Conservation (phyloP, 2,113 vertebrate genomes). For the Ailuropoda melanoleuca region DNA sequence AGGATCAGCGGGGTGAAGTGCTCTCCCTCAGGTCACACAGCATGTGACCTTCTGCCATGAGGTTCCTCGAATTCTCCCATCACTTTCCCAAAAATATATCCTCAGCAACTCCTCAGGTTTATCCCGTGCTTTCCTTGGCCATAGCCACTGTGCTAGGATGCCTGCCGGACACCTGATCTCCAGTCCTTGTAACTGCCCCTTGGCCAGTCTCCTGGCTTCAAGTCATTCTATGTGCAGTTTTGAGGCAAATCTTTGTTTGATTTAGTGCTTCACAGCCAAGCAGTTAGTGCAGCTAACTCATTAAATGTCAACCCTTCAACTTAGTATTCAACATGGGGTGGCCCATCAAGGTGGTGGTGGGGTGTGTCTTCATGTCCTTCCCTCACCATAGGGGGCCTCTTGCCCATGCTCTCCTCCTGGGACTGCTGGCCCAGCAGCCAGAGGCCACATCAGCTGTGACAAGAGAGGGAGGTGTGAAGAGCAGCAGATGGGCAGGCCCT, state of each 20-base stretch:
- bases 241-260: background rate
- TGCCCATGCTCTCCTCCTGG: background rate
- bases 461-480: background rate
- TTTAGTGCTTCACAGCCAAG: background rate
- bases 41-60: background rate
- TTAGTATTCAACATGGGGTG: background rate
- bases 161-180: background rate
- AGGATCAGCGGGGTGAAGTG: background rate
- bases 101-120: background rate
- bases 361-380: accelerated
- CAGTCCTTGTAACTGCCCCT: background rate
- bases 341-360: background rate
- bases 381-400: accelerated
- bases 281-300: accelerated
- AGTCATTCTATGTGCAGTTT: background rate
- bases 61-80: background rate
- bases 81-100: background rate
- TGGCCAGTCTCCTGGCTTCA: background rate
- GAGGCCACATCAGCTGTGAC: background rate
- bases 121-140: background rate
- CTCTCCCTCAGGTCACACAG: background rate
- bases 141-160: background rate
- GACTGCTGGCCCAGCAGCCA: background rate
- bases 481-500: background rate
- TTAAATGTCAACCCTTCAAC: background rate